Percentiles rank a stretch among this genome's conserved stretches.
Evolutionary conservation across 2,888 invertebrate genomes (phyloP).

Genomic region (Orchestes rusci): DNA sequence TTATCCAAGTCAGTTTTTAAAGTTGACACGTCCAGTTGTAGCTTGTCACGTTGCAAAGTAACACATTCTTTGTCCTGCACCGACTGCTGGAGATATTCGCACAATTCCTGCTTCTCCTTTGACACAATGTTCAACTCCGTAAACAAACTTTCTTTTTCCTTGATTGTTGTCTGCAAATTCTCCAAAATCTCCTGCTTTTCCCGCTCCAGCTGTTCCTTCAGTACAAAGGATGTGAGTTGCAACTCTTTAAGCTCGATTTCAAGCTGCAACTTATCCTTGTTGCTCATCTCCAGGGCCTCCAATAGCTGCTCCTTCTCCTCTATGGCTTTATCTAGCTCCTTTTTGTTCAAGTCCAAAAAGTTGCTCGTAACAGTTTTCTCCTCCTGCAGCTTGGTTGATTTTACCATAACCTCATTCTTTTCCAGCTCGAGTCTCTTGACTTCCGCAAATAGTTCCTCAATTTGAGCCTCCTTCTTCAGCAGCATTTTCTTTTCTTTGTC

Average conservation of each 20-base stretch:
- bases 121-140: slow-evolving; percentile 6
- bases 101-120: slow-evolving; percentile 17
- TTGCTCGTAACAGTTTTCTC: slow-evolving; percentile 27
- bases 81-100: slow-evolving; percentile 12
- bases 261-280: slow-evolving; percentile 23
- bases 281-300: slow-evolving; percentile 28
- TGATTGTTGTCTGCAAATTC: slow-evolving; percentile 19
- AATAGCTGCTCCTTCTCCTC: slow-evolving; percentile 28
- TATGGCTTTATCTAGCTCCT: slow-evolving; percentile 24
- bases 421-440: too few relatives aligned
- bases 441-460: too few relatives aligned
- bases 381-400: slow-evolving; percentile 19
- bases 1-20: too few relatives aligned
- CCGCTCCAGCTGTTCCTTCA: slow-evolving; percentile 4
- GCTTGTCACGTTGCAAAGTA: slow-evolving; percentile 6
- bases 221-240: background rate
- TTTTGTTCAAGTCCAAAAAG: slow-evolving; percentile 27
- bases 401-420: slow-evolving; percentile 1
- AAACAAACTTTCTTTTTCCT: slow-evolving; percentile 19
- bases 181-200: slow-evolving; percentile 11
- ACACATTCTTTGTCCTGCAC: slow-evolving; percentile 13
- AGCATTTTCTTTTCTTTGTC: too few relatives aligned
- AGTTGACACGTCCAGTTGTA: slow-evolving; percentile 18
- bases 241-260: slow-evolving; percentile 16
- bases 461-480: too few relatives aligned